Percentiles rank a stretch among this genome's conserved stretches.
These are phyloP conservation scores for Chloroceryle inda DNA, from an alignment of 2,797 vertebrate genomes.

Conservation along the genomic window DNA sequence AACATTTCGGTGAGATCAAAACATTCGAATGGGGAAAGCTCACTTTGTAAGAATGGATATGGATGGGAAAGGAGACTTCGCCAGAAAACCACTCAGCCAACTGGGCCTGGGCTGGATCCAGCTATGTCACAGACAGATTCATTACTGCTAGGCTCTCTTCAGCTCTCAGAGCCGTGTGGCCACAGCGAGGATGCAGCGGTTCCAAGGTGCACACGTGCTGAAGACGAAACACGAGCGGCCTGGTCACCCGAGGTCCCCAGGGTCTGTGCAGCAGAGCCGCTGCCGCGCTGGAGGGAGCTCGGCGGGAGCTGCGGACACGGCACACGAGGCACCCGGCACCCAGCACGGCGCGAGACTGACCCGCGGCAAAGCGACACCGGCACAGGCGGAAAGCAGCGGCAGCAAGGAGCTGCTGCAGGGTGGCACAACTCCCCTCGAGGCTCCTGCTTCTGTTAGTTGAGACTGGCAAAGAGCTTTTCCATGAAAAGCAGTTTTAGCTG, in stretches of 20 bases:
- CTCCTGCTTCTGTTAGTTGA: background rate
- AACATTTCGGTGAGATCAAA: constrained; percentile 45
- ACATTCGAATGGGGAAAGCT: constrained; percentile 41
- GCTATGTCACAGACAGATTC: constrained; percentile 7
- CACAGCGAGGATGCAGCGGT: rapidly evolving
- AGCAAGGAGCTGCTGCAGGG: background rate
- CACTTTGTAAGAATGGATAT: background rate
- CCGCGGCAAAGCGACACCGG: background rate
- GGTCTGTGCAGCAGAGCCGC: rapidly evolving
- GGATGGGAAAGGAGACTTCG: constrained; percentile 6
- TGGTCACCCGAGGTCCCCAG: rapidly evolving
- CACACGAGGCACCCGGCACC: background rate
- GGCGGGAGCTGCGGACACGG: background rate
- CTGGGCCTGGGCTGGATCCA: constrained; percentile 55
- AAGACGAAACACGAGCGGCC: rapidly evolving
- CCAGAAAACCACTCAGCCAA: constrained; percentile 49
- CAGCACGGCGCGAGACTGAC: background rate
- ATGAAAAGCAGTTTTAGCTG: background rate
- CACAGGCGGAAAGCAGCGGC: background rate
- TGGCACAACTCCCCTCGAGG: rapidly evolving
- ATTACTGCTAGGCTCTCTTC: constrained; percentile 1
- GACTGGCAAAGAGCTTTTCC: background rate
- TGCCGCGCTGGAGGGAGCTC: background rate
- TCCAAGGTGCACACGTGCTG: background rate
- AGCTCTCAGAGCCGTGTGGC: background rate